phyloP scores from a whole-genome alignment of 2,888 invertebrate species.

The Melinopterus prodromus region DNA sequence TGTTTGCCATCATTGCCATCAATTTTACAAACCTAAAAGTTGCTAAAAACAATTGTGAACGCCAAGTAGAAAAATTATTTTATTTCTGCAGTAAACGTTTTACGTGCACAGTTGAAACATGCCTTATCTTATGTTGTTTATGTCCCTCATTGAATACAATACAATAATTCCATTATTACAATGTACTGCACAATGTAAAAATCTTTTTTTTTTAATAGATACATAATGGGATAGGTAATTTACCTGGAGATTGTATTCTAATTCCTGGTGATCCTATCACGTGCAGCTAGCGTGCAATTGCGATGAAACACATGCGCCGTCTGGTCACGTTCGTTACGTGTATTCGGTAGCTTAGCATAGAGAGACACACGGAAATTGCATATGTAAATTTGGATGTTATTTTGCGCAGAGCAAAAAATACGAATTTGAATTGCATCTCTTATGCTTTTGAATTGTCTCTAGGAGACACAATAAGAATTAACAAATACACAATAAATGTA shows the following conservation, averaged over 20 bases:
- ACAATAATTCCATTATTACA: background rate
- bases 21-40: background rate
- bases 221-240: background rate
- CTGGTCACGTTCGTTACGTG: background rate
- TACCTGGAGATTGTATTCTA: background rate
- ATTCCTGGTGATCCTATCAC: background rate
- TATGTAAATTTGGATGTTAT: background rate
- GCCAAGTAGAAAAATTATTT: too few relatives aligned
- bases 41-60: background rate
- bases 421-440: background rate
- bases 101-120: too few relatives aligned
- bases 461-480: too few relatives aligned
- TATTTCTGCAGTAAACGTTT: too few relatives aligned
- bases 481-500: too few relatives aligned
- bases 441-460: too few relatives aligned
- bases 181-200: background rate
- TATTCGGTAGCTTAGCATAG: background rate
- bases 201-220: background rate
- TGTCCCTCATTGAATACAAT: background rate
- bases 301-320: background rate
- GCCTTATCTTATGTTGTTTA: background rate
- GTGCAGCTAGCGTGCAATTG: background rate
- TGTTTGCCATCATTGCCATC: background rate
- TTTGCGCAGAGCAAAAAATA: background rate
- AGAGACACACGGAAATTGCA: background rate